phyloP scores from a whole-genome alignment of 2,888 invertebrate species.

The Creontiades dilutus region DNA sequence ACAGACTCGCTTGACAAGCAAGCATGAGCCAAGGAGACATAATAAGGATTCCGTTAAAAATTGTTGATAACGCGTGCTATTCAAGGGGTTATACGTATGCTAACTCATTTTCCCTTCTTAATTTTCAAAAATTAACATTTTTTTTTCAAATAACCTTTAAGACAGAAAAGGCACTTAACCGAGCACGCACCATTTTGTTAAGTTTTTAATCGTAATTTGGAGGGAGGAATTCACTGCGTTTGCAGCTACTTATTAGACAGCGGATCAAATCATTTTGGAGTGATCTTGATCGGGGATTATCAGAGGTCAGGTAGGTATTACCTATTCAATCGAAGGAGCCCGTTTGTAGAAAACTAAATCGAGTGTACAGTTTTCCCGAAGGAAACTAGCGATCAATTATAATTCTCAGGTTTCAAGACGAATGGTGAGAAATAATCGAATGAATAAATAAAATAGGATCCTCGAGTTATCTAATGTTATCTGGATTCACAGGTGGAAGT shows the following conservation, averaged over 20 bases:
- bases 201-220: slow-evolving; percentile 36
- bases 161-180: slow-evolving; percentile 66
- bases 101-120: neutral
- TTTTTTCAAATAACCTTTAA: neutral
- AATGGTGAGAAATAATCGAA: neutral
- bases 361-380: neutral
- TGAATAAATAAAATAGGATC: slow-evolving; percentile 16
- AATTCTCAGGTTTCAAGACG: neutral
- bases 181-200: slow-evolving; percentile 62
- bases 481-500: slow-evolving; percentile 43
- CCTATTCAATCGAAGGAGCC: too few relatives aligned
- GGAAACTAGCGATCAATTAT: too few relatives aligned
- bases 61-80: neutral
- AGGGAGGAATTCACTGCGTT: slow-evolving; percentile 70
- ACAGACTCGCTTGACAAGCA: too few relatives aligned
- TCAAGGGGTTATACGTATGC: neutral
- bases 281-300: neutral
- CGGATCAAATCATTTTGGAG: neutral
- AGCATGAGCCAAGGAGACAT: neutral
- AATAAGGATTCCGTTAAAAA: neutral
- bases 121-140: slow-evolving; percentile 30
- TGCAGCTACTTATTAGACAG: slow-evolving; percentile 46
- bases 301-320: too few relatives aligned
- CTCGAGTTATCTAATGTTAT: slow-evolving; percentile 38
- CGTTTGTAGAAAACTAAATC: too few relatives aligned